Evolutionary conservation across 2,888 invertebrate genomes (phyloP).

Genomic region (Lochmaea capreae): DNA sequence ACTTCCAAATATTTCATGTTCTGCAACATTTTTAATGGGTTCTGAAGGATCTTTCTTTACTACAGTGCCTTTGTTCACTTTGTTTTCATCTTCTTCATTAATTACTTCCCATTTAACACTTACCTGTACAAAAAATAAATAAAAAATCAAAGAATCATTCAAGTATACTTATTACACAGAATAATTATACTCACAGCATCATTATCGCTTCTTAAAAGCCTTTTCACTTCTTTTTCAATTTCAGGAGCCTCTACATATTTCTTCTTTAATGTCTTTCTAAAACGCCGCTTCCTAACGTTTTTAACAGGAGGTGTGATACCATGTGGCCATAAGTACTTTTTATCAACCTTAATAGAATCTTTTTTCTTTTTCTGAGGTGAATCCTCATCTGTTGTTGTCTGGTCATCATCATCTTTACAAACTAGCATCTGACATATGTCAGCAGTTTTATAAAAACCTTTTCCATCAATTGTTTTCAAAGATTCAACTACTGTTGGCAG

Average conservation of each 20-base stretch:
- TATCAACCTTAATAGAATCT: slow-evolving; percentile 83
- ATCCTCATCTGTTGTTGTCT: slow-evolving; percentile 80
- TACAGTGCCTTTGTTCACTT: slow-evolving; percentile 64
- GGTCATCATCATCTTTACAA: slow-evolving; percentile 90
- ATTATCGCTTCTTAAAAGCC: slow-evolving; percentile 89
- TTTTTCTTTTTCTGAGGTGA: slow-evolving; percentile 84
- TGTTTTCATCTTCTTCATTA: slow-evolving; percentile 84
- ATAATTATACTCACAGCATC: slow-evolving; percentile 77
- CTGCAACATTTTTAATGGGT: slow-evolving; percentile 67
- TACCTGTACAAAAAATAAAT: slow-evolving; percentile 40
- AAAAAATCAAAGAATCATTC: neutral
- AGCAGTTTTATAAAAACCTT: slow-evolving; percentile 97
- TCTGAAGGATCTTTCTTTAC: slow-evolving; percentile 62
- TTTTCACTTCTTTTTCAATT: slow-evolving; percentile 97
- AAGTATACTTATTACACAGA: neutral
- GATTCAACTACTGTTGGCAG: slow-evolving; percentile 93
- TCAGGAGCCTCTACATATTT: slow-evolving; percentile 98
- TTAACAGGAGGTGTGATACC: slow-evolving; percentile 96
- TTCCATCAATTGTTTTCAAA: slow-evolving; percentile 94
- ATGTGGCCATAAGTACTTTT: slow-evolving; percentile 94
- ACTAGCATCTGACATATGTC: slow-evolving; percentile 94
- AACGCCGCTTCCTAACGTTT: slow-evolving; percentile 91
- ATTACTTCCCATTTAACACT: slow-evolving; percentile 89
- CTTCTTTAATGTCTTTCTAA: slow-evolving; percentile 94
- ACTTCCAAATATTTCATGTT: slow-evolving; percentile 92